Conservation (phyloP, 2,797 vertebrate species). For the Fringilla coelebs region DNA sequence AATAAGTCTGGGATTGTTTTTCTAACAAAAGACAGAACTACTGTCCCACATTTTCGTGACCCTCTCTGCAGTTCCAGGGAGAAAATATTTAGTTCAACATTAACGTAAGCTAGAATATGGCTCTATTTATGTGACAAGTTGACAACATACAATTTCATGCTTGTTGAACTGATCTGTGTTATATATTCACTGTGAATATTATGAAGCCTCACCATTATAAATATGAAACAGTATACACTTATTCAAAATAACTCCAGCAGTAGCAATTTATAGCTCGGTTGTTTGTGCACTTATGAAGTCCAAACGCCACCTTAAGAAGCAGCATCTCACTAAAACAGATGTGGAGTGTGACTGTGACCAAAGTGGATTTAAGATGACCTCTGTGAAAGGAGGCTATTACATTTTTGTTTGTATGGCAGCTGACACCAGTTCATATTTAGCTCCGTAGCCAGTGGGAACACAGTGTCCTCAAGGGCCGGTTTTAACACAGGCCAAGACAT, state of each 20-base stretch:
- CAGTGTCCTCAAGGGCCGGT: conserved; percentile 76
- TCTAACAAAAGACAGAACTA: conserved; percentile 38
- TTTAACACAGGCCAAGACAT: conserved; percentile 76
- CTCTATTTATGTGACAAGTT: conserved; percentile 83
- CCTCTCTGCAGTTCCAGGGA: conserved; percentile 59
- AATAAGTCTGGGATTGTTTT: not conserved
- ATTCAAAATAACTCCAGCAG: conserved; percentile 78
- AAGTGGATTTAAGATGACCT: conserved; percentile 78
- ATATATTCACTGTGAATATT: conserved; percentile 80
- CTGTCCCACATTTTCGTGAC: conserved; percentile 43
- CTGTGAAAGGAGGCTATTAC: conserved; percentile 73
- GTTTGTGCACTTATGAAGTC: conserved; percentile 70
- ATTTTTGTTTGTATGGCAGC: conserved; percentile 79
- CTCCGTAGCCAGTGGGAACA: conserved; percentile 75
- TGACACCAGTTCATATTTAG: conserved; percentile 81
- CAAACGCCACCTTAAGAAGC: conserved; percentile 76
- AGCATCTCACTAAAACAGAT: conserved; percentile 77
- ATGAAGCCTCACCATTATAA: conserved; percentile 78
- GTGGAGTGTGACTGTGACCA: conserved; percentile 75
- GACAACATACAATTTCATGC: conserved; percentile 85
- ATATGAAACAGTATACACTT: conserved; percentile 82
- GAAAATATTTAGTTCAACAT: conserved; percentile 75
- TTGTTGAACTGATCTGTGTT: conserved; percentile 83
- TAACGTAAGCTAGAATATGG: conserved; percentile 73
- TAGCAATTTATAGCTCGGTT: conserved; percentile 75